Evolutionary conservation across 2,888 invertebrate genomes (phyloP).

Genomic region (Synanthedon vespiformis): DNA sequence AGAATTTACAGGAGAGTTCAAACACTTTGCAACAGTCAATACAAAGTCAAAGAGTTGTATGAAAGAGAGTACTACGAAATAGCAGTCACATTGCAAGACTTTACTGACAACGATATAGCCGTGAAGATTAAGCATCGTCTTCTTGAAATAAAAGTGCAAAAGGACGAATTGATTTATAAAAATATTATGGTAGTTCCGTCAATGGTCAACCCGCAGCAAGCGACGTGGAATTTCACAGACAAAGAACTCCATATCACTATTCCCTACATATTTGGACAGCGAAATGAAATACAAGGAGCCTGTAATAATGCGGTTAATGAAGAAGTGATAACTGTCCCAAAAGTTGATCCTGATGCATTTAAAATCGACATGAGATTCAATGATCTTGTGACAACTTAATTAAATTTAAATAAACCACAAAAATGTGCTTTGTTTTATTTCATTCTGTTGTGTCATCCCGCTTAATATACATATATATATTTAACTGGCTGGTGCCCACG

Average conservation of each 20-base stretch:
- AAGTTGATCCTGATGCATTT: not conserved
- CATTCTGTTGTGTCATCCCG: too few species aligned
- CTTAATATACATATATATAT: too few species aligned
- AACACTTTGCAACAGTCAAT: not conserved
- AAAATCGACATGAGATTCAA: too few species aligned
- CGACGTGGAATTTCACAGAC: not conserved
- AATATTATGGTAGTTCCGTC: not conserved
- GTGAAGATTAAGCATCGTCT: conserved; percentile 6
- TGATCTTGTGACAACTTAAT: too few species aligned
- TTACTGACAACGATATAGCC: conserved; percentile 2
- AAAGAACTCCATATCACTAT: not conserved
- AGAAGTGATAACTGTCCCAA: not conserved
- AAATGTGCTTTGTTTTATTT: too few species aligned
- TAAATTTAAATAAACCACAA: too few species aligned
- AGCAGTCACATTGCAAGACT: conserved; percentile 1
- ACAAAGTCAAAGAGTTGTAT: not conserved
- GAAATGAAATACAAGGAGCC: not conserved
- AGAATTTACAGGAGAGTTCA: not conserved
- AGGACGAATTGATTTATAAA: not conserved
- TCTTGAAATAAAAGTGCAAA: conserved; percentile 1
- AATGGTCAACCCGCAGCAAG: not conserved
- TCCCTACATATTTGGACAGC: not conserved
- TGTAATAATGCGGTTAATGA: not conserved
- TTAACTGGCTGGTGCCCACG: too few species aligned
- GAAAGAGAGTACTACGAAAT: not conserved